Evolutionary conservation across 2,888 invertebrate species (phyloP), one percentile per base, ranked within the genome.

Genomic region (Heliconius ismenius): DNA sequence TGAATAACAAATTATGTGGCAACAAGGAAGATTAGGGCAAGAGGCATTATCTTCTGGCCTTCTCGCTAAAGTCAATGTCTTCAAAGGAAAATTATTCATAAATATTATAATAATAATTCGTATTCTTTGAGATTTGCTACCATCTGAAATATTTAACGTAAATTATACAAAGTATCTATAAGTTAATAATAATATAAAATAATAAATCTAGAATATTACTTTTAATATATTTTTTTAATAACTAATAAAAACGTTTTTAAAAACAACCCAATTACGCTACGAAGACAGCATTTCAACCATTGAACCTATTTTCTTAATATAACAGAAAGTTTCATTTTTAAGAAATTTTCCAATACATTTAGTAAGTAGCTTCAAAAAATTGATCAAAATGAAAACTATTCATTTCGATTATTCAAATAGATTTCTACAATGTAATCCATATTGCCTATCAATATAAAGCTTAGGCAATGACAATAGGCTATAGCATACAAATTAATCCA

Each of bases 401-500:
- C 0, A 18, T 26, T 62, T 60, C 6, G 28, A 62, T 62, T 26
- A 62, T 62, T 15, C 10, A 62, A 62, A 62, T 26, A 24, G 26
- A 26, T 62, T 62, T 26, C 62, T 26, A n/a, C 62, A 62, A 65
- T n/a, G 13, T 65, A 15, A 36, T 39, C 21, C 43, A 60, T 74
- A 62, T 58, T 58, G 58, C 60, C 60, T 76, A 54, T 36, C 54
- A 21, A 72, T 75, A 43, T 24, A 67, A 24, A 67, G 36, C 11
- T 75, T 68, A 76, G 73, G 77, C 67, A 79, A 79, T 79, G 81
- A 32, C 32, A 32, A 32, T 32, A 9, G 32, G 32, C 32, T 32
- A 32, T 74, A 77, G 76, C 74, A 64, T 77, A 75, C 76, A 69
- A 78, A 78, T 80, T 79, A 81, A 86, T 84, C 80, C 84, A 80